Evolutionary conservation across 2,888 invertebrate species (phyloP).

Genomic region (Timema podura): DNA sequence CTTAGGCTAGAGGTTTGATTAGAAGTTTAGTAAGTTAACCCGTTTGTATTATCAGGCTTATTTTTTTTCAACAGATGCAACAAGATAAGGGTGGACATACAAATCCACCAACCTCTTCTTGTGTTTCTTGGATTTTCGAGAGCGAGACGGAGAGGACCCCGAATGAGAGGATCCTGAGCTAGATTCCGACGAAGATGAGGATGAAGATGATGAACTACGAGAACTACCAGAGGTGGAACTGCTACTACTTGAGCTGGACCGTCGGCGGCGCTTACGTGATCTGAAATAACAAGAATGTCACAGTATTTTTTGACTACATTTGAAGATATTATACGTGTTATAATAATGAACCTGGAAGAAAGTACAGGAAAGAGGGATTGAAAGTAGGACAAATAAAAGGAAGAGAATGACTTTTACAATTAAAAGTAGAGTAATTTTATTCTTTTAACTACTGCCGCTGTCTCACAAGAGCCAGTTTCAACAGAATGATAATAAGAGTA

Average conservation of each 20-base stretch:
- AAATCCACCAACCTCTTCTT: slow-evolving; percentile 30
- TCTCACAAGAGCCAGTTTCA: too few species aligned
- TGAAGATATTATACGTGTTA: too few species aligned
- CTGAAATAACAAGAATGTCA: slow-evolving; percentile 21
- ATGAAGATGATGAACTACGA: slow-evolving; percentile 47
- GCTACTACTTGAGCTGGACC: slow-evolving; percentile 44
- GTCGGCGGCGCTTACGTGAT: slow-evolving; percentile 32
- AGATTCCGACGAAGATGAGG: slow-evolving; percentile 44
- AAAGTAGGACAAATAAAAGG: background rate
- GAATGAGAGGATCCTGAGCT: slow-evolving; percentile 25
- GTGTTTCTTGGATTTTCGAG: slow-evolving; percentile 33
- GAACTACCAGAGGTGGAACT: slow-evolving; percentile 52
- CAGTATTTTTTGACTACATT: background rate
- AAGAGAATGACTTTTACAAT: background rate
- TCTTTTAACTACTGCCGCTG: slow-evolving; percentile 14
- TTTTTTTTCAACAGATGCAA: too few species aligned
- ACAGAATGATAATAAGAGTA: too few species aligned
- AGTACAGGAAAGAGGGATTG: background rate
- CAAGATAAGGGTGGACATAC: too few species aligned
- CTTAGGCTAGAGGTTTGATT: too few species aligned
- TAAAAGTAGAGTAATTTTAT: background rate
- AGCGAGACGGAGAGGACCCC: slow-evolving; percentile 26
- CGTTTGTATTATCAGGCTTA: too few species aligned
- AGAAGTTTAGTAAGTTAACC: too few species aligned
- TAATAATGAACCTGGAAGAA: too few species aligned